Evolutionary conservation across 2,113 vertebrate species (phyloP).

Genomic region (Oreotragus oreotragus): DNA sequence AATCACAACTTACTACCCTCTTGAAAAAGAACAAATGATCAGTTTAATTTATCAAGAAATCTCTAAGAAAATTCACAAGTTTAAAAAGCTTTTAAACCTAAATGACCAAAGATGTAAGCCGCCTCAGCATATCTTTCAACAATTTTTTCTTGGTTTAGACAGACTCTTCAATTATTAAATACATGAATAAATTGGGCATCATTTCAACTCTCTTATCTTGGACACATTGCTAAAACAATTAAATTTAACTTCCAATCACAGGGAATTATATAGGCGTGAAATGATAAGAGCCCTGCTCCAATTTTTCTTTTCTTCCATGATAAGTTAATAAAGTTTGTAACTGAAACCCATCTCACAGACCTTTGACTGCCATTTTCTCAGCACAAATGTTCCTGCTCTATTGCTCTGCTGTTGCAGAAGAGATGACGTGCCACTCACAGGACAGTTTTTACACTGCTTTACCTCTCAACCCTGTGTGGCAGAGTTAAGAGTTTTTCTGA

Average conservation of each 20-base stretch:
- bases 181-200: not conserved
- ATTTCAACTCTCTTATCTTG: not conserved
- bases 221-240: not conserved
- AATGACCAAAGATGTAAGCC: not conserved
- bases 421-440: not conserved
- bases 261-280: not conserved
- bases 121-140: not conserved
- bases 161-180: not conserved
- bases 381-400: not conserved
- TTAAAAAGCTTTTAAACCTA: not conserved
- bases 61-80: not conserved
- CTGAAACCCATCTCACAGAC: not conserved
- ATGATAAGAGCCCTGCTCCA: not conserved
- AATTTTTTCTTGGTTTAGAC: not conserved
- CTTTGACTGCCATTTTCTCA: not conserved
- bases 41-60: not conserved
- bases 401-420: not conserved
- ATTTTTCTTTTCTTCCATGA: not conserved
- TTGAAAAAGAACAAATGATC: not conserved
- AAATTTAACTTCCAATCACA: not conserved
- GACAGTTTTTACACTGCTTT: not conserved
- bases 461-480: not conserved
- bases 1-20: not conserved
- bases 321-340: not conserved
- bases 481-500: not conserved